Conservation (phyloP, 2,113 vertebrate species). For the Cromileptes altivelis region DNA sequence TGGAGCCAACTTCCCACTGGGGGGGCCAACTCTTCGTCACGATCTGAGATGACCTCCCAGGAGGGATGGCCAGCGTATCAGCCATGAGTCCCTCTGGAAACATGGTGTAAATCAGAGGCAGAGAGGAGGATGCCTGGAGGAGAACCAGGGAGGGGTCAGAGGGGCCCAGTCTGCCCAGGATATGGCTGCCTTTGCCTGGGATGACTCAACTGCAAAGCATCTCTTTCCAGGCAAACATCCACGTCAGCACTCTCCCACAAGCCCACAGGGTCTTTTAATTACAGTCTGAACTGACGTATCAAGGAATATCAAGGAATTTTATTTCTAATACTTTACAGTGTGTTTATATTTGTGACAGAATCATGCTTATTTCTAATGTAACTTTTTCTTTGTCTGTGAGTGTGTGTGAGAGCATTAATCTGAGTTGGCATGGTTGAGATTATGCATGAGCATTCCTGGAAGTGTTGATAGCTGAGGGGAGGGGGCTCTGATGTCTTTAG, state of each 20-base stretch:
- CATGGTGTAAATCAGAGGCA: constrained; percentile 44
- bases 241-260: constrained; percentile 69
- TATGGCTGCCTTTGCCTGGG: constrained; percentile 50
- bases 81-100: constrained; percentile 30
- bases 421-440: constrained; percentile 9
- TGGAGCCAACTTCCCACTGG: constrained; percentile 49
- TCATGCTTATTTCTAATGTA: too few species aligned
- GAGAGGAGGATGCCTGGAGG: constrained; percentile 41
- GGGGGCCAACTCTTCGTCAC: not conserved
- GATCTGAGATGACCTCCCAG: constrained; percentile 53
- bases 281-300: constrained; percentile 7
- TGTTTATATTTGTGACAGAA: not conserved
- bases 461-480: constrained; percentile 49
- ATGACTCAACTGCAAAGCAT: constrained; percentile 80
- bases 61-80: constrained; percentile 23
- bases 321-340: not conserved
- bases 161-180: constrained; percentile 59
- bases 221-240: constrained; percentile 64
- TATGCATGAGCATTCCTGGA: constrained; percentile 23
- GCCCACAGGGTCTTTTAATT: constrained; percentile 44
- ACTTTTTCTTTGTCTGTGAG: not conserved
- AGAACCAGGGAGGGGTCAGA: constrained; percentile 56
- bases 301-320: not conserved
- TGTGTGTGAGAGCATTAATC: constrained; percentile 11
- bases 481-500: constrained; percentile 64